phyloP scores from a whole-genome alignment of 2,113 vertebrate genomes.

The Oncorhynchus nerka region DNA sequence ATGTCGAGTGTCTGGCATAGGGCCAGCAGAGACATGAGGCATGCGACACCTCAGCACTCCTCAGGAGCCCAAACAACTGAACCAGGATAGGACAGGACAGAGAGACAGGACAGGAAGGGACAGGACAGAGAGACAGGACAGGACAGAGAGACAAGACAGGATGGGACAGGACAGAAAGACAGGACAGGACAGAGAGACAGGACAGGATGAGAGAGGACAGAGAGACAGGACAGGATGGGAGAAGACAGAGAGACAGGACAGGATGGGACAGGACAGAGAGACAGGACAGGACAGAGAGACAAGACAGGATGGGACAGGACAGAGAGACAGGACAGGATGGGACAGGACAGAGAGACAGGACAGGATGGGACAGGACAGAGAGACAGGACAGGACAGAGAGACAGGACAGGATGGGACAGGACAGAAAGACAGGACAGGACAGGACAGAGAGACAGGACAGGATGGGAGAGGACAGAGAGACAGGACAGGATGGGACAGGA shows the following conservation, averaged over 20 bases:
- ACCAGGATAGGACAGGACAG: background rate
- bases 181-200: background rate
- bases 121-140: constrained; percentile 22
- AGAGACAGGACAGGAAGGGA: background rate
- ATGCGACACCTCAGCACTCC: constrained; percentile 65
- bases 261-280: constrained; percentile 13
- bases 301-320: constrained; percentile 4
- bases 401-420: constrained; percentile 5
- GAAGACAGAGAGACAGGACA: background rate
- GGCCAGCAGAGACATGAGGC: constrained; percentile 55
- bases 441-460: background rate
- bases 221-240: background rate
- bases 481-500: constrained; percentile 1
- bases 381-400: constrained; percentile 7
- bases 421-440: background rate
- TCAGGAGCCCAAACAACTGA: constrained; percentile 38
- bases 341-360: background rate
- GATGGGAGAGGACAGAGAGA: constrained; percentile 4
- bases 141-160: background rate
- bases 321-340: background rate
- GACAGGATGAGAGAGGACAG: background rate
- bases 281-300: too few species aligned
- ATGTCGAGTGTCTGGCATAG: constrained; percentile 57
- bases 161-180: constrained; percentile 10
- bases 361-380: too few species aligned